Evolutionary conservation across 2,888 invertebrate species (phyloP).

Genomic region (Craniophora ligustri): DNA sequence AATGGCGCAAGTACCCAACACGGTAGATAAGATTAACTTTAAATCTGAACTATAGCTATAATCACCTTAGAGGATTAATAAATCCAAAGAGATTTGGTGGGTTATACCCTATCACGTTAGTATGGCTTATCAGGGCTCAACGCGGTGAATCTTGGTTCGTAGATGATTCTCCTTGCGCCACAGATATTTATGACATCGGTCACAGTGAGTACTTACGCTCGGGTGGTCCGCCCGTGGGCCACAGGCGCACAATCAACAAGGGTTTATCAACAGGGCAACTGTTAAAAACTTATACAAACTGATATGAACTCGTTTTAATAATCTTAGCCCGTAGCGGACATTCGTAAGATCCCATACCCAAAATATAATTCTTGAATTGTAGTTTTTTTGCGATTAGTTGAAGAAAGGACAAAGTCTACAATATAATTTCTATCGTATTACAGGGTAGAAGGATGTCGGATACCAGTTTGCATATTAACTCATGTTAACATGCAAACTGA

Average conservation of each 20-base stretch:
- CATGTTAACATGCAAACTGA: too few species aligned
- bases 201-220: slow-evolving; percentile 60
- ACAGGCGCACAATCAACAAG: slow-evolving; percentile 64
- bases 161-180: slow-evolving; percentile 81
- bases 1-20: slow-evolving; percentile 36
- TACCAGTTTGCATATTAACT: too few species aligned
- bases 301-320: slow-evolving; percentile 64
- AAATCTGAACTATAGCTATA: slow-evolving; percentile 44
- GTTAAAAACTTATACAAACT: slow-evolving; percentile 71
- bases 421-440: too few species aligned
- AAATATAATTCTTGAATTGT: too few species aligned
- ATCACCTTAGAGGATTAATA: slow-evolving; percentile 62
- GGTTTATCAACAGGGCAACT: slow-evolving; percentile 78
- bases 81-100: slow-evolving; percentile 65
- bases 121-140: slow-evolving; percentile 77
- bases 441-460: too few species aligned
- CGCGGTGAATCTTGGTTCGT: slow-evolving; percentile 62
- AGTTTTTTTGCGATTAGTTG: too few species aligned
- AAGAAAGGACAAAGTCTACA: too few species aligned
- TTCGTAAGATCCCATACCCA: too few species aligned
- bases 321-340: slow-evolving; percentile 57
- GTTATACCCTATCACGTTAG: slow-evolving; percentile 53
- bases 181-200: slow-evolving; percentile 78
- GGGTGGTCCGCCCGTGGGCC: slow-evolving; percentile 79
- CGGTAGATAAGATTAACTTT: slow-evolving; percentile 34